A percentile compares a stretch with the other conserved stretches of the same genome.
phyloP scores from a whole-genome alignment of 92 coral and sea anemone genomes.

The Phenganax marumi region DNA sequence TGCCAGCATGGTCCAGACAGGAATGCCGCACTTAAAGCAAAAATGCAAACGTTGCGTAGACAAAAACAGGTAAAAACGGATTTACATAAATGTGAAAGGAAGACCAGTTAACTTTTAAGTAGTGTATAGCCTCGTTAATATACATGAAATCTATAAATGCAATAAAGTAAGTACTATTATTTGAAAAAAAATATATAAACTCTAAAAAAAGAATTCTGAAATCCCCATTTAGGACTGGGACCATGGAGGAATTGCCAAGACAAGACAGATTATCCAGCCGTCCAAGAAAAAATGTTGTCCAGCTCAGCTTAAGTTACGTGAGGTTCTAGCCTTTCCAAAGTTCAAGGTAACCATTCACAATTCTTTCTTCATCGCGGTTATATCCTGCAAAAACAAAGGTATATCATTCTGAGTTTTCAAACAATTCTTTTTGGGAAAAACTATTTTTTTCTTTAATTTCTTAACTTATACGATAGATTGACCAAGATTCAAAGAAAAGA shows the following conservation, averaged over 20 bases:
- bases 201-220: not conserved
- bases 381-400: not conserved
- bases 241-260: not conserved
- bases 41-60: not conserved
- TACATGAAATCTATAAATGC: too few relatives aligned
- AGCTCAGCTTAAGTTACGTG: not conserved
- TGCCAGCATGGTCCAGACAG: conserved; percentile 35
- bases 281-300: conserved; percentile 7
- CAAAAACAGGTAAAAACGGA: too few relatives aligned
- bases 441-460: not conserved
- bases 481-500: conserved; percentile 5
- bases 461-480: not conserved
- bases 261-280: not conserved
- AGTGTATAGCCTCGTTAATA: too few relatives aligned
- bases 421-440: too few relatives aligned
- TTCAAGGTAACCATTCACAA: not conserved
- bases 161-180: too few relatives aligned
- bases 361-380: not conserved
- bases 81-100: too few relatives aligned
- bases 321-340: not conserved
- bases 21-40: conserved; percentile 44
- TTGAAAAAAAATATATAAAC: too few relatives aligned
- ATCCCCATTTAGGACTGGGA: conserved; percentile 1
- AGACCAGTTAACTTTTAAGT: too few relatives aligned
- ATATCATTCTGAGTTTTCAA: too few relatives aligned